Evolutionary conservation across 2,113 vertebrate species (phyloP).

Genomic region (Leucopsar rothschildi): DNA sequence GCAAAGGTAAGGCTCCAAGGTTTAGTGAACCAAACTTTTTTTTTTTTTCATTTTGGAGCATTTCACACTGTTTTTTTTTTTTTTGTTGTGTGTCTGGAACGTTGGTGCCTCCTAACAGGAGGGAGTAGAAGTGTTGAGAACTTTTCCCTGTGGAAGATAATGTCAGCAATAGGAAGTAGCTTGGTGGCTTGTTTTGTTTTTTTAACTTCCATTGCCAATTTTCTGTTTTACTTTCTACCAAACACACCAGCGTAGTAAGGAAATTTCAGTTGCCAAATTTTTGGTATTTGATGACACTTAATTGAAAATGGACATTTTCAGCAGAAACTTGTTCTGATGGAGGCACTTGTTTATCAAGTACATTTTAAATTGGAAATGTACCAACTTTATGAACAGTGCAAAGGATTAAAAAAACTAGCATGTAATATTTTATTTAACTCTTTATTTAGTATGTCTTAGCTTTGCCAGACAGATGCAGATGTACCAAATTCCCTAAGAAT

Average conservation of each 20-base stretch:
- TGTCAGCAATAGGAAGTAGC: neutral
- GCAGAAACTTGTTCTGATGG: slow-evolving; percentile 2
- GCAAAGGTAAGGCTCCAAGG: slow-evolving; percentile 77
- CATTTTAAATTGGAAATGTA: neutral
- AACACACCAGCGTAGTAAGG: neutral
- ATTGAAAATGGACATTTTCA: neutral
- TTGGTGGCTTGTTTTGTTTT: neutral
- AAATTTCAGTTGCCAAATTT: neutral
- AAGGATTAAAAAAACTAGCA: neutral
- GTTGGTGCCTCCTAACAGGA: neutral
- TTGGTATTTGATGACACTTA: neutral
- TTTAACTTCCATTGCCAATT: neutral
- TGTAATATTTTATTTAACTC: slow-evolving; percentile 23
- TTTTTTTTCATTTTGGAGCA: neutral
- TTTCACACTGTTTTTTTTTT: neutral
- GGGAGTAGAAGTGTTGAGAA: neutral
- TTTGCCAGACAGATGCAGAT: neutral
- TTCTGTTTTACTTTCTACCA: neutral
- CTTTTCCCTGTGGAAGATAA: neutral
- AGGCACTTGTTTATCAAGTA: neutral
- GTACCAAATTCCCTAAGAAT: neutral
- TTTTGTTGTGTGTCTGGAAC: neutral
- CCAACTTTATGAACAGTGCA: neutral
- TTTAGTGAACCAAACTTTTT: neutral
- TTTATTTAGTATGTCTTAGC: neutral